Evolutionary conservation across 2,113 vertebrate species (phyloP).

Genomic region (Callocephalon fimbriatum): DNA sequence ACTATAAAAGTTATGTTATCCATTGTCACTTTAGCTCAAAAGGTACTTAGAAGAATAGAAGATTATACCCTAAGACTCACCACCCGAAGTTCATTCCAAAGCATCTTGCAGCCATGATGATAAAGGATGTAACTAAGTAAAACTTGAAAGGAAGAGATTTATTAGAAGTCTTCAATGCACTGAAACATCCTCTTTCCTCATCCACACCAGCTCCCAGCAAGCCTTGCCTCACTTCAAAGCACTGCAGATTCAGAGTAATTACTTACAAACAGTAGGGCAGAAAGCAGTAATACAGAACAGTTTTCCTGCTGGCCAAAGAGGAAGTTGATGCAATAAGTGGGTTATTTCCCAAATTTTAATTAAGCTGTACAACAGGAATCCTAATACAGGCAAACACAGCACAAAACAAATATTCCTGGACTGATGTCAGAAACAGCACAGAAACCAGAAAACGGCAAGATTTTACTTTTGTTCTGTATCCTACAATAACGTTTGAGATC

Average conservation of each 20-base stretch:
- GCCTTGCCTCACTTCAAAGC: conserved; percentile 17
- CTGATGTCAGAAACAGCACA: neutral
- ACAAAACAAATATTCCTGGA: neutral
- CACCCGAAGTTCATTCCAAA: neutral
- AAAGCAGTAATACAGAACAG: neutral
- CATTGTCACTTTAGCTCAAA: neutral
- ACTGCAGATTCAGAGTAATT: conserved; percentile 1
- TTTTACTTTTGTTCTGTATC: neutral
- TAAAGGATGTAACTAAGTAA: neutral
- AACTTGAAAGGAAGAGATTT: neutral
- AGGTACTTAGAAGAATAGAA: neutral
- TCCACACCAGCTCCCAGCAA: neutral
- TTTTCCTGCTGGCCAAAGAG: conserved; percentile 3
- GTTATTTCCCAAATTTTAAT: conserved; percentile 27
- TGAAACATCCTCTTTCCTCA: neutral
- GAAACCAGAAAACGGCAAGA: neutral
- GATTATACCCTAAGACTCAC: neutral
- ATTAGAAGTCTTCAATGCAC: neutral
- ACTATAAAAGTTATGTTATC: neutral
- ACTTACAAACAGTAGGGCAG: conserved; percentile 1
- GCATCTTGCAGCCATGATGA: neutral
- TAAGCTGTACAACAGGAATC: neutral
- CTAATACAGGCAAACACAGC: neutral
- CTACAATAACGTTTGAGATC: neutral
- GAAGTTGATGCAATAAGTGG: neutral